Evolutionary conservation across 2,797 vertebrate species (phyloP).

Genomic region (Sphaeramia orbicularis): DNA sequence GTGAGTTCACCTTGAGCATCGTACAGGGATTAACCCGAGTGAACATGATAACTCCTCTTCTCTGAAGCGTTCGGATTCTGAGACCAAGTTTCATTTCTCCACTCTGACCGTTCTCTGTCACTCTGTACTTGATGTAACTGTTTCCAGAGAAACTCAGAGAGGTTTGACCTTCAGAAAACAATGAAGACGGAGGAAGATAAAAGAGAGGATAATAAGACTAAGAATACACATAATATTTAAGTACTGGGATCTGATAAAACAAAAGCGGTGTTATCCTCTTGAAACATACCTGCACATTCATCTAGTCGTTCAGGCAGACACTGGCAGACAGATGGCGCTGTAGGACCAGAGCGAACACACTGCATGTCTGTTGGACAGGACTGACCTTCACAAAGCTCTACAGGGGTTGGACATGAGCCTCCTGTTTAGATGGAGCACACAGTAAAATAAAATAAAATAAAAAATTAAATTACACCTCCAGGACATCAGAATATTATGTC

Average conservation of each 20-base stretch:
- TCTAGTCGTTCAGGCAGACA: conserved; percentile 87
- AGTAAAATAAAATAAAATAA: not conserved
- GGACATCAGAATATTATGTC: not conserved
- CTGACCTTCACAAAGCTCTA: conserved; percentile 89
- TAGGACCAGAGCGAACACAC: conserved; percentile 87
- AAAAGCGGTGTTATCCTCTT: not conserved
- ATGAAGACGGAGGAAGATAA: not conserved
- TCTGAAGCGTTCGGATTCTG: conserved; percentile 91
- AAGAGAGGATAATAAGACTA: not conserved
- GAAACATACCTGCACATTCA: conserved; percentile 88
- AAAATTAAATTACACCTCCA: not conserved
- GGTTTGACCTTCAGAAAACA: conserved; percentile 79
- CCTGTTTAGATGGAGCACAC: conserved; percentile 70
- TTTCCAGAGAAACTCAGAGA: conserved; percentile 94
- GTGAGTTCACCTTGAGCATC: conserved; percentile 90
- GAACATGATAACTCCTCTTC: conserved; percentile 95
- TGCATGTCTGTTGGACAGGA: conserved; percentile 92
- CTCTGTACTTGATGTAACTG: conserved; percentile 95
- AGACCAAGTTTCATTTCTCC: conserved; percentile 93
- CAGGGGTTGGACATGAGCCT: conserved; percentile 86
- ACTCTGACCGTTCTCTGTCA: conserved; percentile 88
- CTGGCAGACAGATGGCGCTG: conserved; percentile 91
- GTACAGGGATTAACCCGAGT: conserved; percentile 94
- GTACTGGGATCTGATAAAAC: not conserved
- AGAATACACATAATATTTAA: not conserved